A percentile compares a stretch with the other conserved stretches of the same genome.
Conservation (phyloP, 2,888 invertebrate genomes). For the Microplitis manilae region DNA sequence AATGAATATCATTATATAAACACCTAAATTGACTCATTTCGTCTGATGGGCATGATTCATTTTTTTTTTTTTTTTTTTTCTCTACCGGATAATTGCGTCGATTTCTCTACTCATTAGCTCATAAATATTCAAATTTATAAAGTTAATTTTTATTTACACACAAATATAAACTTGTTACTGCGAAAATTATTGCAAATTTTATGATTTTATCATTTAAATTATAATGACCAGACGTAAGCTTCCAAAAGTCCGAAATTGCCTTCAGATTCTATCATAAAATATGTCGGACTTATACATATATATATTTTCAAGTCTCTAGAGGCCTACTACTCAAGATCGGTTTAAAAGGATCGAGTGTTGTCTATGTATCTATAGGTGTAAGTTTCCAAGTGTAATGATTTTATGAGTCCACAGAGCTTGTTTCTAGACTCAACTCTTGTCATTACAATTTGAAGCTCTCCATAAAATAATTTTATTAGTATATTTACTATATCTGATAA, state of each 20-base stretch:
- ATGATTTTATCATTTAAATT: neutral
- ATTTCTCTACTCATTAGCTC: neutral
- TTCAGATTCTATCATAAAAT: conserved; percentile 36
- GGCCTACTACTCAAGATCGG: conserved; percentile 45
- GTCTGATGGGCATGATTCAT: conserved; percentile 19
- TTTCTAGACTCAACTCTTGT: conserved; percentile 1
- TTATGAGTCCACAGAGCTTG: conserved; percentile 54
- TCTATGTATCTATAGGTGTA: conserved; percentile 55
- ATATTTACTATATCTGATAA: neutral
- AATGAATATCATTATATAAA: conserved; percentile 54
- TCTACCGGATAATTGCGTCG: neutral
- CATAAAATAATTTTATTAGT: neutral
- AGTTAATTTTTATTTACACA: no score
- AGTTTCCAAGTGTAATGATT: conserved; percentile 62
- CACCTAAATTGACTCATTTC: conserved; percentile 34
- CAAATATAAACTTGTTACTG: no score
- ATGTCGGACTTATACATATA: conserved; percentile 26
- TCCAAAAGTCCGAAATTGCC: neutral
- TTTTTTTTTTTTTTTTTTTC: no score
- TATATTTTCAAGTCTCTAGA: conserved; percentile 39
- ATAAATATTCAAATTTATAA: no score
- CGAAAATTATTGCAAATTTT: neutral
- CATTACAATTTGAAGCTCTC: neutral
- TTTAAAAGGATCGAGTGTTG: conserved; percentile 59
- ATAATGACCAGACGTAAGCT: neutral